Base-by-base conservation (phyloP, 2,888 invertebrate genomes). In the Opisthograptis luteolata region DNA sequence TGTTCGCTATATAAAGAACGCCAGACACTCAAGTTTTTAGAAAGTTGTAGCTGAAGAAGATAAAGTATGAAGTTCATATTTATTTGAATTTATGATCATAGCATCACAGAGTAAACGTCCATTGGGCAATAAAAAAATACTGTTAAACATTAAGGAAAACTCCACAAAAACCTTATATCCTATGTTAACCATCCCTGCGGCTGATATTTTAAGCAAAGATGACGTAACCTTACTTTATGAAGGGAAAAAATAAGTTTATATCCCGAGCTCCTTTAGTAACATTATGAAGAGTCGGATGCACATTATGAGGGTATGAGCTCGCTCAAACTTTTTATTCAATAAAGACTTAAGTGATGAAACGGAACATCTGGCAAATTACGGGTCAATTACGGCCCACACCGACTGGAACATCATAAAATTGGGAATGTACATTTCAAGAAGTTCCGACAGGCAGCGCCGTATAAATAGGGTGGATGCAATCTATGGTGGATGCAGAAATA, bases 341-440 rank as follows among this genome's bases (percentile, higher is more conserved):
- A 78, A 77, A 69, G 68, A 66, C 66, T 66, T 68, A 66, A 75
- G 70, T 70, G 66, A 70, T 72, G 74, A 70, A 62, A 64, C 57
- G 66, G 59, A 69, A 70, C 80, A 79, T 74, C 79, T 80, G 79
- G 76, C 66, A 64, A 68, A 66, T 64, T 70, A 67, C 63, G 60
- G 73, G 75, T 64, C 76, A 72, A 67, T 70, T n/a, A n/a, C n/a
- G 73, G 60, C 68, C 76, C 54, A 58, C 42, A 46, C 44, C 50
- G 43, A 68, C 62, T 62, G 58, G 55, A 64, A 68, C 62, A 71
- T 71, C 67, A 72, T 73, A 68, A 72, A 70, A 62, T 55, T 50
- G 32, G 46, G 52, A 68, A 70, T 71, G 68, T 69, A 61, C 66
- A 68, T 70, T 66, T 64, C 56, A 64, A 64, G 51, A 62, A 61